Conservation (phyloP, 2,113 vertebrate genomes). For the Etheostoma spectabile region DNA sequence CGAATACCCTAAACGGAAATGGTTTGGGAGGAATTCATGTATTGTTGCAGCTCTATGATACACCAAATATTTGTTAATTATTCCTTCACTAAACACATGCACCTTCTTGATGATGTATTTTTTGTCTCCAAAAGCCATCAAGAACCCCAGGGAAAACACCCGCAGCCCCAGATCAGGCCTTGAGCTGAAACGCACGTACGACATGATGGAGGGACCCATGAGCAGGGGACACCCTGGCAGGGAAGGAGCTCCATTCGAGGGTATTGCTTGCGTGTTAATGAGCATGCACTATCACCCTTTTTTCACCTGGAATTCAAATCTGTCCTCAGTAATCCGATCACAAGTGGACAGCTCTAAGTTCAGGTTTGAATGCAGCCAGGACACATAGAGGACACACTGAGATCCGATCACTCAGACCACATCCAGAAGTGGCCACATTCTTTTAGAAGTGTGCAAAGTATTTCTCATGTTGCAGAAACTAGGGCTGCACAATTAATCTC, state of each 20-base stretch:
- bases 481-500: no score
- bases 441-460: no score
- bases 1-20: no score
- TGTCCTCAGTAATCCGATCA: no score
- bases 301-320: no score
- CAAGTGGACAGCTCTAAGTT: no score
- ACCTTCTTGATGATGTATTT: neutral
- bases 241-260: slow-evolving; percentile 92
- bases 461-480: no score
- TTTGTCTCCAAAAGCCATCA: slow-evolving; percentile 87
- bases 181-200: slow-evolving; percentile 94
- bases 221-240: slow-evolving; percentile 88
- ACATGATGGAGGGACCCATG: slow-evolving; percentile 92
- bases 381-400: no score
- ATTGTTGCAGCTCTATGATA: neutral
- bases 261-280: slow-evolving; percentile 74
- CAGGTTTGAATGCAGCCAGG: no score
- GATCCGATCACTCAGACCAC: no score
- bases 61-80: neutral
- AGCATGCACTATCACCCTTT: neutral
- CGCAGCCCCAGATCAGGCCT: slow-evolving; percentile 93
- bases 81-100: slow-evolving; percentile 3
- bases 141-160: slow-evolving; percentile 95
- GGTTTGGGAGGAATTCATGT: no score
- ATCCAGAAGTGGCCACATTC: no score